phyloP scores from a whole-genome alignment of 2,113 vertebrate genomes.

The Dermatemys mawii region DNA sequence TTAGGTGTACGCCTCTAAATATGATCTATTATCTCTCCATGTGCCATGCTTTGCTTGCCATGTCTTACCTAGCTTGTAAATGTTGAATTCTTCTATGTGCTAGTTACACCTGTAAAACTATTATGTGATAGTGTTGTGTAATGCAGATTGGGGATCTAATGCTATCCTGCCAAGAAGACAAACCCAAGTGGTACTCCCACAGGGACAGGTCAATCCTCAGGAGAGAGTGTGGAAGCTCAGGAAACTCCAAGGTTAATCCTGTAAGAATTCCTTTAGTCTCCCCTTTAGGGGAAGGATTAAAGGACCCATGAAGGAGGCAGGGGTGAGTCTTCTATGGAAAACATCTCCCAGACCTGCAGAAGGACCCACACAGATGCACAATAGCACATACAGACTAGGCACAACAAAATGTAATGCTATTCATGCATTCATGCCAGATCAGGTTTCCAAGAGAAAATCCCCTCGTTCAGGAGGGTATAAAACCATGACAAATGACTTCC shows the following conservation, averaged over 20 bases:
- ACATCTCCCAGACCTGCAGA: neutral
- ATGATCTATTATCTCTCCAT: neutral
- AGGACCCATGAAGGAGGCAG: neutral
- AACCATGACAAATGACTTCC: neutral
- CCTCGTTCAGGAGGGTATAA: neutral
- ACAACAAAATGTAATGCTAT: neutral
- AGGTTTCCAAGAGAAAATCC: neutral
- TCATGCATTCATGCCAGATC: neutral
- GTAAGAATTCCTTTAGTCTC: neutral
- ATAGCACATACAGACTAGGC: neutral
- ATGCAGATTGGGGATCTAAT: neutral
- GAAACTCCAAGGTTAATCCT: neutral
- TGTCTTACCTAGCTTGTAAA: neutral
- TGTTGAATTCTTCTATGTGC: neutral
- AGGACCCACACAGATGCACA: neutral
- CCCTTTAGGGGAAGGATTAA: too few species aligned
- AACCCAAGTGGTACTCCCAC: neutral
- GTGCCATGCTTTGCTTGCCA: neutral
- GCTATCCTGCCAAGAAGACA: neutral
- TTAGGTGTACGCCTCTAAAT: neutral
- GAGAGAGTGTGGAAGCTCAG: neutral
- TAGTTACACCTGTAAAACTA: neutral
- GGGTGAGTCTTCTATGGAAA: neutral
- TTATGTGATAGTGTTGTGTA: rapidly evolving
- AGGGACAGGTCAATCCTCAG: neutral